Evolutionary conservation across 1,140 invertebrate genomes (phyloP).

Genomic region (Delia radicum): DNA sequence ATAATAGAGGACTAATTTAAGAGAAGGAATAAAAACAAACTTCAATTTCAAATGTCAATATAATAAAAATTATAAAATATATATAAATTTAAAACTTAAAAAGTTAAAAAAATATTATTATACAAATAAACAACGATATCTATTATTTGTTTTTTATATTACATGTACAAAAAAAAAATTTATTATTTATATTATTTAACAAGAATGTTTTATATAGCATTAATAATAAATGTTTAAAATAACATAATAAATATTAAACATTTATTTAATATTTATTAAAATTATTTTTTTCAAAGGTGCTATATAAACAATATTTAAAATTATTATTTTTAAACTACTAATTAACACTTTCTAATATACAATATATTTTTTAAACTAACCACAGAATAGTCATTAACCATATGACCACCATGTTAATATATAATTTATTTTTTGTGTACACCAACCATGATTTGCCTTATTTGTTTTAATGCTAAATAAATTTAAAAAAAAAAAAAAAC

Average conservation of each 20-base stretch:
- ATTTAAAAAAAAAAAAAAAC: no score
- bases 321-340: neutral
- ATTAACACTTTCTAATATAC: neutral
- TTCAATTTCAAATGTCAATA: neutral
- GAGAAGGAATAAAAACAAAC: neutral
- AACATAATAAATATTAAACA: neutral
- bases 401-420: neutral
- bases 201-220: conserved; percentile 14
- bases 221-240: neutral
- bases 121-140: no score
- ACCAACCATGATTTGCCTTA: neutral
- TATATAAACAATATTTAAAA: conserved; percentile 1
- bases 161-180: neutral
- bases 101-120: neutral
- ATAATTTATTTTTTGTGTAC: neutral
- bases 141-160: neutral
- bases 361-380: neutral
- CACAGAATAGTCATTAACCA: neutral
- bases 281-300: conserved; percentile 6
- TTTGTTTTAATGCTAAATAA: neutral
- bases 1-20: neutral
- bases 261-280: neutral
- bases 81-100: neutral
- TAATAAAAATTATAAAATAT: neutral
- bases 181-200: neutral